Percentiles rank a stretch among this genome's conserved stretches.
Conservation (phyloP, 2,888 invertebrate species). For the Myathropa florea region DNA sequence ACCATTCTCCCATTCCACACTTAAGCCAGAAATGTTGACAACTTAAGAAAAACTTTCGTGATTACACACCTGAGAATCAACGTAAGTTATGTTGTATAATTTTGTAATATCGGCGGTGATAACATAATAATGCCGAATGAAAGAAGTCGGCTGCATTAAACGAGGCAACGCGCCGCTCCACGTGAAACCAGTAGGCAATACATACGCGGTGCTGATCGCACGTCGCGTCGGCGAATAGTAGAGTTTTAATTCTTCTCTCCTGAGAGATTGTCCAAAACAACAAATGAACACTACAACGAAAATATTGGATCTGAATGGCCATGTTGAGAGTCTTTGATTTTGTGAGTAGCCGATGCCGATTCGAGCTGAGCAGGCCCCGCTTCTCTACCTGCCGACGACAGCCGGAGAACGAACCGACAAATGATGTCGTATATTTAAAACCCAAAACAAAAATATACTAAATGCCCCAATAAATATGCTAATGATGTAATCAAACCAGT, state of each 20-base stretch:
- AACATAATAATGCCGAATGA: slow-evolving; percentile 70
- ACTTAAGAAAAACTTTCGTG: slow-evolving; percentile 78
- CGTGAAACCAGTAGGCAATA: slow-evolving; percentile 69
- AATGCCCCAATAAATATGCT: slow-evolving; percentile 71
- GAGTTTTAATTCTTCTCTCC: slow-evolving; percentile 2
- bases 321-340: slow-evolving; percentile 31
- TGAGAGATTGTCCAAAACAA: slow-evolving; percentile 64
- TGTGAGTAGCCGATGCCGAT: not conserved
- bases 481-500: slow-evolving; percentile 71
- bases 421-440: slow-evolving; percentile 70
- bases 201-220: not conserved
- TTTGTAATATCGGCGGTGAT: slow-evolving; percentile 70
- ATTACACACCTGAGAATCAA: slow-evolving; percentile 78
- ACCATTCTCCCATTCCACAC: slow-evolving; percentile 72
- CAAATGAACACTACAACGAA: slow-evolving; percentile 69
- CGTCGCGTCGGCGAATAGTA: slow-evolving; percentile 2
- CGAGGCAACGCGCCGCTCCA: slow-evolving; percentile 42
- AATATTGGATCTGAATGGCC: slow-evolving; percentile 64
- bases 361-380: slow-evolving; percentile 2
- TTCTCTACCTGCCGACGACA: slow-evolving; percentile 52
- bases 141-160: slow-evolving; percentile 69
- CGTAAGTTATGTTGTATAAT: slow-evolving; percentile 75
- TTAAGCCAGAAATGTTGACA: slow-evolving; percentile 80
- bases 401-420: slow-evolving; percentile 46
- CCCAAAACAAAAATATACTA: slow-evolving; percentile 71